These are phyloP conservation scores for Poeciliopsis occidentalis DNA, from an alignment of 2,113 vertebrate genomes.

Conservation along the genomic window DNA sequence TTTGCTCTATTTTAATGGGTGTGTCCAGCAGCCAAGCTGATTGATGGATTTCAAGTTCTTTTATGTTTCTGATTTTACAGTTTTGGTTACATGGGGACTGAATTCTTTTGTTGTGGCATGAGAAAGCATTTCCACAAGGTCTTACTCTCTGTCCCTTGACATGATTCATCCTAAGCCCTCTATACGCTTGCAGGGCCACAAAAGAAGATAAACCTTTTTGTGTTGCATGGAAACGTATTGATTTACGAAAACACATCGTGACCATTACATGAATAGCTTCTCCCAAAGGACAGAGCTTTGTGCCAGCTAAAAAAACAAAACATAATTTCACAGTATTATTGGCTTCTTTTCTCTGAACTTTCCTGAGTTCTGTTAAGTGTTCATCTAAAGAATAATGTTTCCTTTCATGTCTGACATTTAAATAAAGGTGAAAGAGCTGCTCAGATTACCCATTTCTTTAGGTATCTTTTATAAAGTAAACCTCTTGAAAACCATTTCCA, in stretches of 20 bases:
- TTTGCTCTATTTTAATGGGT: slow-evolving; percentile 46
- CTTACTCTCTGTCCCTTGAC: slow-evolving; percentile 41
- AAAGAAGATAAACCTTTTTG: slow-evolving; percentile 2
- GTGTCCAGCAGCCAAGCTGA: slow-evolving; percentile 54
- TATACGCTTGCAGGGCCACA: slow-evolving; percentile 28
- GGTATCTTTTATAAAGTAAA: not conserved
- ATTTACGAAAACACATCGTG: slow-evolving; percentile 24
- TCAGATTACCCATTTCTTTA: not conserved
- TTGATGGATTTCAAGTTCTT: slow-evolving; percentile 44
- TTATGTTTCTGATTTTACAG: slow-evolving; percentile 46
- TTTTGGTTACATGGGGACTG: slow-evolving; percentile 47
- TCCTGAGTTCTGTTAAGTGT: slow-evolving; percentile 23
- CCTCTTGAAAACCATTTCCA: not conserved
- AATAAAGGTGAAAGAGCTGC: not conserved
- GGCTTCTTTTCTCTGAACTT: slow-evolving; percentile 27
- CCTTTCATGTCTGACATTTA: not conserved
- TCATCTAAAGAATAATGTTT: slow-evolving; percentile 22
- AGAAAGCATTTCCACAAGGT: slow-evolving; percentile 29
- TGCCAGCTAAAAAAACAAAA: slow-evolving; percentile 36
- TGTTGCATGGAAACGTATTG: slow-evolving; percentile 31
- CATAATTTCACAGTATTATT: slow-evolving; percentile 21
- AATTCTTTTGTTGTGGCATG: slow-evolving; percentile 39
- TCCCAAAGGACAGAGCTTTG: slow-evolving; percentile 48
- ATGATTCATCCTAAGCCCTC: slow-evolving; percentile 20
- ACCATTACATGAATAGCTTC: slow-evolving; percentile 4